A percentile compares a stretch with the other conserved stretches of the same genome.
Evolutionary conservation across 2,113 vertebrate species (phyloP).

Genomic region (Sphaerodactylus townsendi): DNA sequence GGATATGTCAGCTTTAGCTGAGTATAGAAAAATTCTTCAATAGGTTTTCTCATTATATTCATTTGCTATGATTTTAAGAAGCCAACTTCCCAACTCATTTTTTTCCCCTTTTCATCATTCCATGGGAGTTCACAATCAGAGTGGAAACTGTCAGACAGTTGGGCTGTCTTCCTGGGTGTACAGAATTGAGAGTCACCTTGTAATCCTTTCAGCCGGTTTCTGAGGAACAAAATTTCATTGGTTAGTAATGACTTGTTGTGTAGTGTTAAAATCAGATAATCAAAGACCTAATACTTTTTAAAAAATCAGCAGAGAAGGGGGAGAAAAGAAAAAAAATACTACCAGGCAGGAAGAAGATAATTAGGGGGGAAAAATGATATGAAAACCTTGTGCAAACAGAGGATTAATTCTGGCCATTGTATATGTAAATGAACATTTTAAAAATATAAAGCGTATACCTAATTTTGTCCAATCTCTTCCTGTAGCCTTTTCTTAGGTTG

Average conservation of each 20-base stretch:
- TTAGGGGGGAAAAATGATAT: slow-evolving; percentile 56
- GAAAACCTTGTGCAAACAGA: slow-evolving; percentile 19
- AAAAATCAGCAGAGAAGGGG: background rate
- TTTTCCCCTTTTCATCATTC: background rate
- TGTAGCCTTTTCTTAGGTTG: slow-evolving; percentile 38
- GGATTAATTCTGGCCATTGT: slow-evolving; percentile 61
- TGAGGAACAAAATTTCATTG: background rate
- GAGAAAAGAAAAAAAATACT: background rate
- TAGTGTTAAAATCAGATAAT: background rate
- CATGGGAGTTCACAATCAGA: background rate
- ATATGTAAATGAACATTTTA: slow-evolving; percentile 68
- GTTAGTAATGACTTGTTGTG: background rate
- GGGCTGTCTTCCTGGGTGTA: background rate
- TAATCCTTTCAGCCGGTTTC: background rate
- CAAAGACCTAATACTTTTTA: background rate
- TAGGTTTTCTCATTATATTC: rapidly evolving
- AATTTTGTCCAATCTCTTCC: background rate
- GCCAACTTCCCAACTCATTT: background rate
- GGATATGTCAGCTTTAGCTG: background rate
- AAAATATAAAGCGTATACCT: slow-evolving; percentile 49
- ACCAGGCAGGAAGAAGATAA: background rate
- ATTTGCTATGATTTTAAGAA: background rate
- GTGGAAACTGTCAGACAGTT: slow-evolving; percentile 5
- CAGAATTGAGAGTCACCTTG: background rate
- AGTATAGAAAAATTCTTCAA: background rate